Evolutionary conservation across 2,888 invertebrate genomes (phyloP).

Genomic region (Tuberolachnus salignus): DNA sequence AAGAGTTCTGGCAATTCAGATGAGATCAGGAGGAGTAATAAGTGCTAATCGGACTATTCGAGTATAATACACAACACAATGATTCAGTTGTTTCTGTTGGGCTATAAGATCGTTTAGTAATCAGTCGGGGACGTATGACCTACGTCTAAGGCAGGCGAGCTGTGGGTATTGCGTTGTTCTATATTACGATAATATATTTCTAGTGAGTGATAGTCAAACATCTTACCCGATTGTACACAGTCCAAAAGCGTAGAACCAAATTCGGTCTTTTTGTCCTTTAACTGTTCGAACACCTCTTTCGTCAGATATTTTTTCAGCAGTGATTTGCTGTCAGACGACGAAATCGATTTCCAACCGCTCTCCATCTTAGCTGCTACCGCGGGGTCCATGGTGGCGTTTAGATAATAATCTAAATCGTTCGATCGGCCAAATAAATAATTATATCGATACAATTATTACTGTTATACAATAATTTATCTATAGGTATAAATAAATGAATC

Average conservation of each 20-base stretch:
- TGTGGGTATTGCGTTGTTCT: too few relatives aligned
- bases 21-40: too few relatives aligned
- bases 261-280: slow-evolving; percentile 91
- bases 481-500: too few relatives aligned
- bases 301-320: slow-evolving; percentile 95
- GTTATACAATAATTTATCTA: not conserved
- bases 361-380: slow-evolving; percentile 90
- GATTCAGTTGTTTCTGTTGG: too few relatives aligned
- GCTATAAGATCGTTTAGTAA: too few relatives aligned
- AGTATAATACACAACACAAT: too few relatives aligned
- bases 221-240: slow-evolving; percentile 89
- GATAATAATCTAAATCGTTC: slow-evolving; percentile 20
- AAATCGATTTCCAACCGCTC: slow-evolving; percentile 86
- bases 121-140: too few relatives aligned
- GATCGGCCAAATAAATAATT: slow-evolving; percentile 3
- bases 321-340: slow-evolving; percentile 89
- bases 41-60: too few relatives aligned
- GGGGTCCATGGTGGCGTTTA: slow-evolving; percentile 72
- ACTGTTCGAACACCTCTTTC: slow-evolving; percentile 86
- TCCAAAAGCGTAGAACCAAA: slow-evolving; percentile 92
- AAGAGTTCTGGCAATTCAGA: too few relatives aligned
- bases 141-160: too few relatives aligned
- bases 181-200: not conserved
- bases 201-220: slow-evolving; percentile 1
- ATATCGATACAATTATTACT: not conserved